Percentiles rank a stretch among this genome's conserved stretches.
Conservation (phyloP, 2,797 vertebrate genomes). For the Pempheris klunzingeri region DNA sequence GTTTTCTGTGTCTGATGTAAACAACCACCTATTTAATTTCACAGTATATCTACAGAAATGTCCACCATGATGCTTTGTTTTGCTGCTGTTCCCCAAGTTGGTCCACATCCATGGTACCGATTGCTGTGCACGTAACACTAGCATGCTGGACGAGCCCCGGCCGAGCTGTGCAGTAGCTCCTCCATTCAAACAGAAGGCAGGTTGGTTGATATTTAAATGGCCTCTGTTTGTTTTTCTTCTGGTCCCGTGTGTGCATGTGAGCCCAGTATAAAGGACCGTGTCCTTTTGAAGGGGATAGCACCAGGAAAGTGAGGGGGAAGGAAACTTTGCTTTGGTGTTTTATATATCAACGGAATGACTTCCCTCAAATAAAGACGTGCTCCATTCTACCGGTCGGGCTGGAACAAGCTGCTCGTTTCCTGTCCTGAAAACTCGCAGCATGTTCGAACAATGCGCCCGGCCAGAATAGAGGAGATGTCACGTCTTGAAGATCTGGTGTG, state of each 20-base stretch:
- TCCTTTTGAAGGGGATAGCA: constrained; percentile 84
- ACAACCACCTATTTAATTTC: constrained; percentile 16
- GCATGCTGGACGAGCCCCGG: constrained; percentile 19
- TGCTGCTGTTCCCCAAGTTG: constrained; percentile 18
- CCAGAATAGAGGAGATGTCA: constrained; percentile 70
- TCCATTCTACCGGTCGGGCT: constrained; percentile 78
- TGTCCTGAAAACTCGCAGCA: constrained; percentile 76
- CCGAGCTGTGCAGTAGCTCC: constrained; percentile 55
- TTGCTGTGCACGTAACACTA: constrained; percentile 23
- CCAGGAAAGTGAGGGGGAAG: constrained; percentile 85
- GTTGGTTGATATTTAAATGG: constrained; percentile 83
- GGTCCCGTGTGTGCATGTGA: constrained; percentile 81
- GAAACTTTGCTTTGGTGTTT: constrained; percentile 87
- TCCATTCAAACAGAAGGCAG: constrained; percentile 77
- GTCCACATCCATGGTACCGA: constrained; percentile 25
- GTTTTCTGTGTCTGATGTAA: background rate
- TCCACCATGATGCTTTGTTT: constrained; percentile 9
- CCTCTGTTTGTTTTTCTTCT: constrained; percentile 83
- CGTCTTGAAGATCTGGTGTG: constrained; percentile 57
- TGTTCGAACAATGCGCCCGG: constrained; percentile 79
- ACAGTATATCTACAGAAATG: constrained; percentile 18
- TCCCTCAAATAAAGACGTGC: constrained; percentile 86
- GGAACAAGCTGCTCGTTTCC: constrained; percentile 85
- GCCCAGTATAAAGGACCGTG: constrained; percentile 79
- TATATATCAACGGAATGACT: constrained; percentile 88